phyloP scores from a whole-genome alignment of 2,888 invertebrate species.

The Scelioninae gen. 2 region DNA sequence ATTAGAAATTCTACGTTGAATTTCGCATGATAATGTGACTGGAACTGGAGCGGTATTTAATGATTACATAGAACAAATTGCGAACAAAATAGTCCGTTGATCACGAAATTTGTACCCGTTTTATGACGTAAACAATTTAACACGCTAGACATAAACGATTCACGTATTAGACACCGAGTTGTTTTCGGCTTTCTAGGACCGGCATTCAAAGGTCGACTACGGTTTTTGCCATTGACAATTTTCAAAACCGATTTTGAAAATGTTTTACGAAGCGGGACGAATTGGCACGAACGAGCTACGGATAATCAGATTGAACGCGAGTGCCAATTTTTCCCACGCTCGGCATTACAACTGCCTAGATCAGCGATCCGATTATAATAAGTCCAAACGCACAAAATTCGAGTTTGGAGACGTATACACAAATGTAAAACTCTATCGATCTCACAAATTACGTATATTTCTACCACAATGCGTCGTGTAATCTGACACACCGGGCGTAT shows the following conservation, averaged over 20 bases:
- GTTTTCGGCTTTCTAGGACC: constrained; percentile 37
- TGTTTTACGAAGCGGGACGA: constrained; percentile 19
- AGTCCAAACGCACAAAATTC: constrained; percentile 75
- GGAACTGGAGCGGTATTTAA: constrained; percentile 34
- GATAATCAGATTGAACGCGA: constrained; percentile 23
- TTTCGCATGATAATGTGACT: constrained; percentile 34
- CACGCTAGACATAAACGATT: constrained; percentile 21
- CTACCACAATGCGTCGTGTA: constrained; percentile 44
- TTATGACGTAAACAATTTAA: no score
- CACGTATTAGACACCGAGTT: constrained; percentile 15
- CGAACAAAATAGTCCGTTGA: constrained; percentile 24
- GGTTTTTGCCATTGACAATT: constrained; percentile 6
- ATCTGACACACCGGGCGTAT: constrained; percentile 22
- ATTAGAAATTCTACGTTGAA: constrained; percentile 45
- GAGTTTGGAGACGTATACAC: constrained; percentile 68
- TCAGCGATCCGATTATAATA: constrained; percentile 68
- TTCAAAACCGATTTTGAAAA: constrained; percentile 33
- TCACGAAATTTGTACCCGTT: constrained; percentile 45
- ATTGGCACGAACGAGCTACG: constrained; percentile 5
- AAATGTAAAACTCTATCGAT: constrained; percentile 51
- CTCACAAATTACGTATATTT: constrained; percentile 45
- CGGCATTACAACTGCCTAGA: constrained; percentile 70
- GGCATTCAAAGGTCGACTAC: constrained; percentile 9
- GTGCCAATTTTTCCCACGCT: constrained; percentile 25
- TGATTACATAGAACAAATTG: constrained; percentile 28